Percentiles rank a stretch among this genome's conserved stretches.
These are phyloP conservation scores for Onychomys arenicola DNA, from an alignment of 2,797 vertebrate species.

Conservation along the genomic window DNA sequence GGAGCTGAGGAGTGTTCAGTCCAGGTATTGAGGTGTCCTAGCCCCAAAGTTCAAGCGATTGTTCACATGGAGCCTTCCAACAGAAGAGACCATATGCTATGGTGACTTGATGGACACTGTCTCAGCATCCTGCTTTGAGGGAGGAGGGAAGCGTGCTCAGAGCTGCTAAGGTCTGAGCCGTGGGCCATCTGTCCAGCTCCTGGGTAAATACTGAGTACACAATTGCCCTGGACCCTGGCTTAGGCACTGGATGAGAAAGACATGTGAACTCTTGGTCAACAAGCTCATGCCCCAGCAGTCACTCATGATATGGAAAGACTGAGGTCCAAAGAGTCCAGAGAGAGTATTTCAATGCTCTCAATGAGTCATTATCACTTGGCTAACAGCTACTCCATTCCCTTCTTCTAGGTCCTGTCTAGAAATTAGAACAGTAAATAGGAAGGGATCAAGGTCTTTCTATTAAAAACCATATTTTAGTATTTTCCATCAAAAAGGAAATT, in stretches of 20 bases:
- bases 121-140: not conserved
- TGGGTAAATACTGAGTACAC: not conserved
- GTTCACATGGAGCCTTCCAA: not conserved
- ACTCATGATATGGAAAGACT: not conserved
- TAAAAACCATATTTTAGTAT: slow-evolving; percentile 61
- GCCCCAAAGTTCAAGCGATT: not conserved
- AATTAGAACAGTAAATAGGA: slow-evolving; percentile 61
- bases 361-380: not conserved
- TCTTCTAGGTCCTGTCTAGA: slow-evolving; percentile 7
- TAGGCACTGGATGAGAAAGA: not conserved
- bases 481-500: slow-evolving; percentile 71
- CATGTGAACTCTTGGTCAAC: accelerated
- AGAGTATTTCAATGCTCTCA: not conserved
- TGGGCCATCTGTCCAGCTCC: not conserved
- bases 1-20: not conserved
- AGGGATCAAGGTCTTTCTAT: slow-evolving; percentile 39
- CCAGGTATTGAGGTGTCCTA: not conserved
- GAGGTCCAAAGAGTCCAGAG: not conserved
- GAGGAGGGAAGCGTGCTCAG: not conserved
- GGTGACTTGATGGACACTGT: accelerated
- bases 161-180: not conserved
- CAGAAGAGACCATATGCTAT: not conserved
- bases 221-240: too few relatives aligned
- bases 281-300: not conserved
- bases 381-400: not conserved